Conservation (phyloP, 2,113 vertebrate species). For the Cnemophilus loriae region DNA sequence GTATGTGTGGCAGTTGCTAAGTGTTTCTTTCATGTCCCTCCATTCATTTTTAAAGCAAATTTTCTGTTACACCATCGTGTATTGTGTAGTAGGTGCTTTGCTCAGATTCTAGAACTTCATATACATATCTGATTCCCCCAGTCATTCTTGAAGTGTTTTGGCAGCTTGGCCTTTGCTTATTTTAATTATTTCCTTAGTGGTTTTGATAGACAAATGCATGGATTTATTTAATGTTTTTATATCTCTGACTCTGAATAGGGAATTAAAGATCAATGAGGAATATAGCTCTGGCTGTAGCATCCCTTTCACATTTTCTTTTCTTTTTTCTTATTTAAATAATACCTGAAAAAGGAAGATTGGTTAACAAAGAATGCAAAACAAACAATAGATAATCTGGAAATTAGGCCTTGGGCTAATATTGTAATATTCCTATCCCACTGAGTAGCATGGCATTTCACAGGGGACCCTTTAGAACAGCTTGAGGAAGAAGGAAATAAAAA, state of each 20-base stretch:
- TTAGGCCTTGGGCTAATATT: neutral
- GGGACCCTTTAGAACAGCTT: neutral
- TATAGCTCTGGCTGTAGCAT: neutral
- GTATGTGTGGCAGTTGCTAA: neutral
- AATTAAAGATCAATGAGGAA: neutral
- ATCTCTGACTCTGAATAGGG: neutral
- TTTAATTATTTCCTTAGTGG: constrained; percentile 38
- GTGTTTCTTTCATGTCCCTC: constrained; percentile 62
- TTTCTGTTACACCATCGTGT: neutral
- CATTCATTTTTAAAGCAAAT: constrained; percentile 53
- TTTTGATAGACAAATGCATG: neutral
- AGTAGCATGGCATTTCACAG: neutral
- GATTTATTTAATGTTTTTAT: neutral
- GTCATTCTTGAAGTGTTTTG: constrained; percentile 12
- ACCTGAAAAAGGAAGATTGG: neutral
- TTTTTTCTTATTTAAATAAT: neutral
- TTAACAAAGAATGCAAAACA: neutral
- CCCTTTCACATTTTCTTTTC: neutral
- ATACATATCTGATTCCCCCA: neutral
- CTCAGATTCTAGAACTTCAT: neutral
- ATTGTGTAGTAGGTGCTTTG: neutral
- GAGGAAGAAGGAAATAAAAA: neutral
- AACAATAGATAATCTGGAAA: neutral
- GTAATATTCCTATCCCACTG: neutral
- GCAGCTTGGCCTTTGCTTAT: constrained; percentile 15